Evolutionary conservation across 2,113 vertebrate species (phyloP).

Genomic region (Tachysurus vachellii): DNA sequence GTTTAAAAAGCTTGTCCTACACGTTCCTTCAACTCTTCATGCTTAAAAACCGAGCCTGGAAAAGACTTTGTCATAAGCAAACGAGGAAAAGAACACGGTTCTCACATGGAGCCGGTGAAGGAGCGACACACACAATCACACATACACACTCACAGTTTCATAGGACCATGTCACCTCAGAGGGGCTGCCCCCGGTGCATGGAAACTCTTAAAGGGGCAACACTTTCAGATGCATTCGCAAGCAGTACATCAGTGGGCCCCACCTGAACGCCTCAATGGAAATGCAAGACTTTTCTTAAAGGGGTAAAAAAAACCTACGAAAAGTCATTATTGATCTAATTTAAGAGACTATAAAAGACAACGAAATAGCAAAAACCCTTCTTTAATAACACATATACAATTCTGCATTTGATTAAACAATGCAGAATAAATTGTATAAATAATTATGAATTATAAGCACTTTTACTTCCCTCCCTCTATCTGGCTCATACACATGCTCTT

Average conservation of each 20-base stretch:
- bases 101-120: slow-evolving; percentile 58
- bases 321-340: background rate
- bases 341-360: background rate
- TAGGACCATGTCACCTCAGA: slow-evolving; percentile 46
- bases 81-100: background rate
- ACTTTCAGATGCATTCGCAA: background rate
- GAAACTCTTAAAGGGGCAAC: slow-evolving; percentile 54
- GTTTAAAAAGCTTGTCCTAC: background rate
- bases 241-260: slow-evolving; percentile 23
- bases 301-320: background rate
- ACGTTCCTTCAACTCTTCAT: background rate
- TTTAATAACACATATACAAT: background rate
- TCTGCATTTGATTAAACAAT: background rate
- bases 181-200: slow-evolving; percentile 26
- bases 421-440: background rate
- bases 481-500: background rate
- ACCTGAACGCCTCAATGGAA: slow-evolving; percentile 10
- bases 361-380: background rate
- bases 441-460: background rate
- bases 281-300: slow-evolving; percentile 30
- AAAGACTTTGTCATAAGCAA: background rate
- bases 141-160: slow-evolving; percentile 41
- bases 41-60: background rate
- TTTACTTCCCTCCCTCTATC: background rate
- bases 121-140: background rate